phyloP scores from a whole-genome alignment of 1,140 invertebrate species.

The Ceratina australensis region DNA sequence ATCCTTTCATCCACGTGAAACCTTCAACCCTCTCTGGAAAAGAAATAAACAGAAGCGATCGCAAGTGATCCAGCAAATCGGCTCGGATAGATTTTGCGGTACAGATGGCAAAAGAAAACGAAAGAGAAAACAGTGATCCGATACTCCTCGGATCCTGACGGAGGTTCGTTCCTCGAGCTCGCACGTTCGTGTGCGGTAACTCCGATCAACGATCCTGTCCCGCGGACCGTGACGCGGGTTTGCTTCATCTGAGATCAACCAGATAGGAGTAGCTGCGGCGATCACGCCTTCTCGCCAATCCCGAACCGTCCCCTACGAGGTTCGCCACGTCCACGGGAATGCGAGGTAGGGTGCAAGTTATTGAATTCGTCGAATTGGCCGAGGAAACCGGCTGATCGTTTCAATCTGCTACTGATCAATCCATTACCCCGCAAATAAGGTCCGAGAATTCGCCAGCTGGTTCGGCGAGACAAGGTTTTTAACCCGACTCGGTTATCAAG shows the following conservation, averaged over 20 bases:
- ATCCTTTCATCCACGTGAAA: no score
- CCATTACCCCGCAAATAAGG: conserved; percentile 4
- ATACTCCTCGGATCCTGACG: background rate
- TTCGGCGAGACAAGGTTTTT: no score
- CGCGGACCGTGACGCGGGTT: conserved; percentile 17
- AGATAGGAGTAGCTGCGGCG: background rate
- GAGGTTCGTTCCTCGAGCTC: conserved; percentile 7
- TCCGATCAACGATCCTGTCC: conserved; percentile 23
- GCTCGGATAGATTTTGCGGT: background rate
- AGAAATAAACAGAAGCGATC: no score
- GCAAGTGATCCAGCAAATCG: background rate
- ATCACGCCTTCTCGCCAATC: no score
- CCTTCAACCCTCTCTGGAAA: no score
- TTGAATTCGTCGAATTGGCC: conserved; percentile 43
- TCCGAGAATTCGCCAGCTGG: background rate
- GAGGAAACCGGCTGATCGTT: conserved; percentile 7
- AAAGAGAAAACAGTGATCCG: background rate
- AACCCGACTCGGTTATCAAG: background rate
- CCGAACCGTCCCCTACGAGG: no score
- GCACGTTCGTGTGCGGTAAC: background rate
- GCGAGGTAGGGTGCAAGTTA: background rate
- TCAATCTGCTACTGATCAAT: conserved; percentile 24
- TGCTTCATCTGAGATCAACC: background rate
- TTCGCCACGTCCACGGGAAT: no score
- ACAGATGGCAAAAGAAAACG: background rate